Evolutionary conservation across 2,888 invertebrate genomes (phyloP).

Genomic region (Apamea epomidion): DNA sequence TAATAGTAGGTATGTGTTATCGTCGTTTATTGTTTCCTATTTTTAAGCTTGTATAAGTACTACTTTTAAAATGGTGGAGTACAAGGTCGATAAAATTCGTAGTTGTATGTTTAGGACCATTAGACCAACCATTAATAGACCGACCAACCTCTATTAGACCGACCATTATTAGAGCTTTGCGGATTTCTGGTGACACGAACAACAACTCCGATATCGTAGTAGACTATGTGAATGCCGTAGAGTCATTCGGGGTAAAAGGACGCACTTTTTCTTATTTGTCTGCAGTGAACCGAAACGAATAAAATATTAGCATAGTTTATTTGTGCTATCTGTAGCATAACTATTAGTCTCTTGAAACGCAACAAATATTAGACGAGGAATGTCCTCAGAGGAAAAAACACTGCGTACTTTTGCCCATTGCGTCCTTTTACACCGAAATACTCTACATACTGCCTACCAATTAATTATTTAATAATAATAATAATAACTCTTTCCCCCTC

Average conservation of each 20-base stretch:
- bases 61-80: slow-evolving; percentile 13
- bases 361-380: not conserved
- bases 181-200: not conserved
- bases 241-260: not conserved
- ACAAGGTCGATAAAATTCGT: slow-evolving; percentile 22
- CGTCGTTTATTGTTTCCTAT: not conserved
- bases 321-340: not conserved
- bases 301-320: not conserved
- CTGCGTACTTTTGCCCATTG: not conserved
- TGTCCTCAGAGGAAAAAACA: not conserved
- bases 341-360: not conserved
- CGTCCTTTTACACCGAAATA: not conserved
- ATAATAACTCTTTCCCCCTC: no score
- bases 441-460: not conserved
- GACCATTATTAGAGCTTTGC: not conserved
- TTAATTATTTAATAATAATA: no score
- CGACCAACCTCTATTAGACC: no score
- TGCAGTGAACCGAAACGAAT: not conserved
- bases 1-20: slow-evolving; percentile 5
- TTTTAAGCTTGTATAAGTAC: slow-evolving; percentile 2
- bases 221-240: not conserved
- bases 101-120: not conserved
- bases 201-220: not conserved
- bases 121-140: no score
- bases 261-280: not conserved